Percentiles rank a stretch among this genome's conserved stretches.
These are phyloP conservation scores for Galagoides demidoff DNA, from an alignment of 2,797 vertebrate genomes.

Conservation along the genomic window DNA sequence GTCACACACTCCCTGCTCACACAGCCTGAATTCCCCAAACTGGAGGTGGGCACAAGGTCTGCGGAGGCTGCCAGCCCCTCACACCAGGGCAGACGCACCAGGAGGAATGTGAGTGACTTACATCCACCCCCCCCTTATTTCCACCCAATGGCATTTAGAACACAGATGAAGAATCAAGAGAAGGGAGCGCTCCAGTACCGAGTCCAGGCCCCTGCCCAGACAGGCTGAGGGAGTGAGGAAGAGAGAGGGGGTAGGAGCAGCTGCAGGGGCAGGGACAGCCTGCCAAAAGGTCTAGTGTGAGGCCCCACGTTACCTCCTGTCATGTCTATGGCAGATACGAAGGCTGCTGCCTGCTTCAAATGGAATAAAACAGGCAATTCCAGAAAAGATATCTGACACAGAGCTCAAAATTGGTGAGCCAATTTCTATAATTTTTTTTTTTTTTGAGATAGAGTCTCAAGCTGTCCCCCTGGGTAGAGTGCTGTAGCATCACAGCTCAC, in stretches of 20 bases:
- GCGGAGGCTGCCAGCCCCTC: background rate
- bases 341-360: too few species aligned
- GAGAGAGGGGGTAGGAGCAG: background rate
- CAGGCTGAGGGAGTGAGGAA: background rate
- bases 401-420: background rate
- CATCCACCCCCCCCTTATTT: background rate
- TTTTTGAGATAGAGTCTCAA: too few species aligned
- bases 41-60: background rate
- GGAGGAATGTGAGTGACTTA: background rate
- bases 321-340: background rate
- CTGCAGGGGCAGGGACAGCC: background rate
- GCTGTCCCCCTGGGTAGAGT: too few species aligned
- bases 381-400: background rate
- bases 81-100: background rate
- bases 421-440: background rate
- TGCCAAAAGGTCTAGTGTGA: background rate
- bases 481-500: too few species aligned
- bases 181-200: rapidly evolving
- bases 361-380: background rate
- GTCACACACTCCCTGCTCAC: background rate
- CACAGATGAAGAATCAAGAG: background rate
- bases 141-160: background rate
- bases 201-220: background rate
- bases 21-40: background rate
- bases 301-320: background rate